phyloP scores from a whole-genome alignment of 2,797 vertebrate genomes.

The Phoebastria nigripes region DNA sequence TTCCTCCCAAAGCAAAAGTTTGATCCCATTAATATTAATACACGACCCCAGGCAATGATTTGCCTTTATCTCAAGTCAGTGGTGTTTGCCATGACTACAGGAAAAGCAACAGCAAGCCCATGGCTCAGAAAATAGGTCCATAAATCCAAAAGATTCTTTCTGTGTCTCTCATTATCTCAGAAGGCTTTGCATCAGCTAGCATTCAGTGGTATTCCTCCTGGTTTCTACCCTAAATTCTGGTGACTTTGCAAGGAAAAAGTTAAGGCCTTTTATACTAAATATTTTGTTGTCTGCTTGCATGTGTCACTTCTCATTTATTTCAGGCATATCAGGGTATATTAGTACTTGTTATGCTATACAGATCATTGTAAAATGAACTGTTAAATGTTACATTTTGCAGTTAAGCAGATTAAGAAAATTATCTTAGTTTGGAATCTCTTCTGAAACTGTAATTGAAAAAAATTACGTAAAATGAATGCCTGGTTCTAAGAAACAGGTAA shows the following conservation, averaged over 20 bases:
- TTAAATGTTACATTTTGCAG: neutral
- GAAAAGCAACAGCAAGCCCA: neutral
- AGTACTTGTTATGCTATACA: neutral
- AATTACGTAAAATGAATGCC: neutral
- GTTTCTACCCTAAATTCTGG: neutral
- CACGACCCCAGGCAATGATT: neutral
- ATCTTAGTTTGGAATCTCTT: constrained; percentile 51
- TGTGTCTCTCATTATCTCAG: neutral
- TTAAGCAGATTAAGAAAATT: neutral
- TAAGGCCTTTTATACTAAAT: neutral
- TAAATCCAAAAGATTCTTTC: neutral
- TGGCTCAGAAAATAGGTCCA: neutral
- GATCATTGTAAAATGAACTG: neutral
- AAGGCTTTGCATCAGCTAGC: neutral
- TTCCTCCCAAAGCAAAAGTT: neutral
- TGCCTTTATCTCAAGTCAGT: neutral
- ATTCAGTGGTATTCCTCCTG: neutral
- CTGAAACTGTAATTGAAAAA: constrained; percentile 34
- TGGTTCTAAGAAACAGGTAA: neutral
- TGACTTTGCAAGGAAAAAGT: neutral
- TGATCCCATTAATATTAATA: neutral
- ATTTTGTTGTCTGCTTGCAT: neutral
- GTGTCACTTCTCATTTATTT: neutral
- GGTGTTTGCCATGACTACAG: neutral
- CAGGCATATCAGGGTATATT: neutral